phyloP scores from a whole-genome alignment of 1,140 invertebrate genomes.

The Saccostrea cuccullata region DNA sequence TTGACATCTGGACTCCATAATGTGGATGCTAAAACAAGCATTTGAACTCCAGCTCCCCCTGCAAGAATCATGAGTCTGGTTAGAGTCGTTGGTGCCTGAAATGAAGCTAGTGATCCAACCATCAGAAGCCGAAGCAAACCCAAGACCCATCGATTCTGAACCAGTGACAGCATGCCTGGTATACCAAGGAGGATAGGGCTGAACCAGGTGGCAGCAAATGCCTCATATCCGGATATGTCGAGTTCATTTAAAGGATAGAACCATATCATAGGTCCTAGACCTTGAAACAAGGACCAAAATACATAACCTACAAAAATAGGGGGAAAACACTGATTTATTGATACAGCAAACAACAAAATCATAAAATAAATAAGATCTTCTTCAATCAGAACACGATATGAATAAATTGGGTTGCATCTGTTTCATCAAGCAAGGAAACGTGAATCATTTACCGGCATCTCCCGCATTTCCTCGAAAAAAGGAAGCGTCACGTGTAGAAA shows the following conservation, averaged over 20 bases:
- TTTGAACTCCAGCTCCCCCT: constrained; percentile 69
- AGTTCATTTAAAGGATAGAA: constrained; percentile 79
- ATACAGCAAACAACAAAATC: too few relatives aligned
- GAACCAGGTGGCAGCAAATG: constrained; percentile 72
- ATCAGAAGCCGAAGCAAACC: constrained; percentile 67
- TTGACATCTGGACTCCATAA: constrained; percentile 69
- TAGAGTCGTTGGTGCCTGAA: constrained; percentile 75
- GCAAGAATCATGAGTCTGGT: constrained; percentile 70
- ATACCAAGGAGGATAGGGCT: constrained; percentile 71
- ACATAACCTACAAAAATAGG: constrained; percentile 74
- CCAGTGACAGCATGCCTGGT: constrained; percentile 60
- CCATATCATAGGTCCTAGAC: constrained; percentile 78
- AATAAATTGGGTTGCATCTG: background rate
- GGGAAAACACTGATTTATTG: too few relatives aligned
- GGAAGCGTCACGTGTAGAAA: background rate
- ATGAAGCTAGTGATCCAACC: constrained; percentile 71
- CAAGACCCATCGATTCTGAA: constrained; percentile 68
- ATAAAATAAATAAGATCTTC: too few relatives aligned
- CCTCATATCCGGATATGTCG: constrained; percentile 79
- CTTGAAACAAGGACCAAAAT: constrained; percentile 78
- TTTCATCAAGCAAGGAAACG: background rate
- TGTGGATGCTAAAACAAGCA: constrained; percentile 71
- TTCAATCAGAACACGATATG: too few relatives aligned
- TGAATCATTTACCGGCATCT: background rate
- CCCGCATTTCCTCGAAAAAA: constrained; percentile 6